A percentile compares a stretch with the other conserved stretches of the same genome.
Conservation (phyloP, 53 echinoderm and acorn worm genomes). For the Paracentrotus lividus region DNA sequence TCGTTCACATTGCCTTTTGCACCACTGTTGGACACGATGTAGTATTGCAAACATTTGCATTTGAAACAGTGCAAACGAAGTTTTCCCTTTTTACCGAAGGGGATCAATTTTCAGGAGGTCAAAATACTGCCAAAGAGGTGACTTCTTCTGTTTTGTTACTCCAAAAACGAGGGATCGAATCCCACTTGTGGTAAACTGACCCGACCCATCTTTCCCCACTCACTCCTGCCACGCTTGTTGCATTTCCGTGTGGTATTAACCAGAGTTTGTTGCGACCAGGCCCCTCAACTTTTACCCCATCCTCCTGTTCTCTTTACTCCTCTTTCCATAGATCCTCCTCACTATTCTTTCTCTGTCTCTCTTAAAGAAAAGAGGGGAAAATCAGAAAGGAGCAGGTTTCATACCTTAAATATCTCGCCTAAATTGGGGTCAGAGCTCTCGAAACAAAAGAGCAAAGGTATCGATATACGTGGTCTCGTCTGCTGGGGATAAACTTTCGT, state of each 20-base stretch:
- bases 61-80: not conserved
- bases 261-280: not conserved
- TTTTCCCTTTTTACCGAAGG: not conserved
- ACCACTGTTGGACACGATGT: not conserved
- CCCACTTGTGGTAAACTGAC: slow-evolving; percentile 36
- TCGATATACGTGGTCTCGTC: not conserved
- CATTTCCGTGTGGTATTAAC: slow-evolving; percentile 54
- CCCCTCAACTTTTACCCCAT: not conserved
- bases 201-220: slow-evolving; percentile 45
- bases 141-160: slow-evolving; percentile 52
- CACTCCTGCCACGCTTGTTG: slow-evolving; percentile 14
- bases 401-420: slow-evolving; percentile 40
- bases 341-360: not conserved
- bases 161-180: slow-evolving; percentile 42
- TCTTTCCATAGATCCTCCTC: not conserved
- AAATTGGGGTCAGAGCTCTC: slow-evolving; percentile 59
- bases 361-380: not conserved
- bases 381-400: not conserved
- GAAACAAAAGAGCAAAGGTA: slow-evolving; percentile 58
- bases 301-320: not conserved
- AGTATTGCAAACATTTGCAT: not conserved
- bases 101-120: slow-evolving; percentile 60
- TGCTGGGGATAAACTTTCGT: slow-evolving; percentile 36
- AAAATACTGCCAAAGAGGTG: slow-evolving; percentile 41
- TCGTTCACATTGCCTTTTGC: not conserved